Percentiles rank a stretch among this genome's conserved stretches.
Conservation (phyloP, 2,888 invertebrate species). For the Cordilura impudica region DNA sequence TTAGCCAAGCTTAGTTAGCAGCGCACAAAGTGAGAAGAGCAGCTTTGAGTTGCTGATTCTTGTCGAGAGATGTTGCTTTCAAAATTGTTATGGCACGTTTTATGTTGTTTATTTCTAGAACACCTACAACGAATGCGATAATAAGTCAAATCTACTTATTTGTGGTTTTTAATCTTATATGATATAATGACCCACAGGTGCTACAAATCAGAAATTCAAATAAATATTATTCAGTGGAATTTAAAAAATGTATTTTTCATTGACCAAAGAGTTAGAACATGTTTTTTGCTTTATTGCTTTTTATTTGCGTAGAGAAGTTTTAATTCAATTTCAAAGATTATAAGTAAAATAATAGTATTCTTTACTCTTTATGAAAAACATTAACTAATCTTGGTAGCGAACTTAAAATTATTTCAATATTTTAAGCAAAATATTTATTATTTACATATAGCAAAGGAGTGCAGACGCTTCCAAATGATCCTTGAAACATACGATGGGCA, state of each 20-base stretch:
- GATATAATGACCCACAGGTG: slow-evolving; percentile 56
- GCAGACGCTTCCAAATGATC: too few relatives aligned
- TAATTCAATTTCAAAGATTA: too few relatives aligned
- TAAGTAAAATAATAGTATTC: too few relatives aligned
- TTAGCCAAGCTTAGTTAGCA: slow-evolving; percentile 52
- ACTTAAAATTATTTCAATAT: too few relatives aligned
- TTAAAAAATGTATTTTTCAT: slow-evolving; percentile 27
- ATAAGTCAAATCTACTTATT: slow-evolving; percentile 58
- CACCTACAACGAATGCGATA: slow-evolving; percentile 61
- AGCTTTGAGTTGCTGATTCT: slow-evolving; percentile 24
- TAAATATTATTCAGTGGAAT: slow-evolving; percentile 37
- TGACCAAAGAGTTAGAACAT: too few relatives aligned
- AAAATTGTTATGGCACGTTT: slow-evolving; percentile 20
- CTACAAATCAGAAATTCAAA: slow-evolving; percentile 23
- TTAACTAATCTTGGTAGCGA: too few relatives aligned
- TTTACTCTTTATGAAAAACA: too few relatives aligned
- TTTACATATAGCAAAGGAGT: too few relatives aligned
- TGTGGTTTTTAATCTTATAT: slow-evolving; percentile 50
- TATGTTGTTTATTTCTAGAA: slow-evolving; percentile 33
- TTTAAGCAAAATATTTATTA: too few relatives aligned
- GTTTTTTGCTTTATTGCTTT: too few relatives aligned
- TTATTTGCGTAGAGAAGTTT: too few relatives aligned
- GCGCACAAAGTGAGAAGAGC: slow-evolving; percentile 18
- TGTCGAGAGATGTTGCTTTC: slow-evolving; percentile 29
- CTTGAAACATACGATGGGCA: too few relatives aligned